Percentiles rank a stretch among this genome's conserved stretches.
Conservation (phyloP, 2,113 vertebrate genomes). For the Chascanopsetta lugubris region DNA sequence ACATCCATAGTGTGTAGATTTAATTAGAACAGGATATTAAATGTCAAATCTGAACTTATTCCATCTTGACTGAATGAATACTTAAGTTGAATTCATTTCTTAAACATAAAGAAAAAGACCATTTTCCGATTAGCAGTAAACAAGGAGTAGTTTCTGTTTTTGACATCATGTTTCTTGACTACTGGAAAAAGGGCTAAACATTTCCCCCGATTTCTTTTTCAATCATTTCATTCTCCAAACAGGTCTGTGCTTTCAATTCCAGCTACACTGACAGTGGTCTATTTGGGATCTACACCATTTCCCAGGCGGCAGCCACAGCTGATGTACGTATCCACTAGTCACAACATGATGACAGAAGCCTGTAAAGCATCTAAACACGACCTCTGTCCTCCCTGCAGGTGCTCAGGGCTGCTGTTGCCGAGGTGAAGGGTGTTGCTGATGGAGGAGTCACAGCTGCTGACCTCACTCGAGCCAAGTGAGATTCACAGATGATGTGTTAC, state of each 20-base stretch:
- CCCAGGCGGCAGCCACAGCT: slow-evolving; percentile 80
- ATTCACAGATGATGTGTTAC: slow-evolving; percentile 29
- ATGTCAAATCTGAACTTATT: too few species aligned
- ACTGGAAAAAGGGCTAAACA: not conserved
- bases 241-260: slow-evolving; percentile 91
- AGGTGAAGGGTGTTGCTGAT: slow-evolving; percentile 88
- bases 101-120: too few species aligned
- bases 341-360: not conserved
- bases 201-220: not conserved
- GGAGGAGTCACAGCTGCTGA: slow-evolving; percentile 86
- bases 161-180: too few species aligned
- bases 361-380: not conserved
- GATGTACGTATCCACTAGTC: slow-evolving; percentile 83
- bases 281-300: slow-evolving; percentile 92
- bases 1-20: too few species aligned
- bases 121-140: too few species aligned
- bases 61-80: too few species aligned
- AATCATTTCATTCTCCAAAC: too few species aligned
- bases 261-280: slow-evolving; percentile 95
- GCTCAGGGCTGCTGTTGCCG: slow-evolving; percentile 87
- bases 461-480: slow-evolving; percentile 91
- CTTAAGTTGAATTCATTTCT: too few species aligned
- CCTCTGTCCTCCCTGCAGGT: slow-evolving; percentile 78
- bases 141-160: too few species aligned
- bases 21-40: too few species aligned